Evolutionary conservation across 2,113 vertebrate species (phyloP).

Genomic region (Callipepla squamata): DNA sequence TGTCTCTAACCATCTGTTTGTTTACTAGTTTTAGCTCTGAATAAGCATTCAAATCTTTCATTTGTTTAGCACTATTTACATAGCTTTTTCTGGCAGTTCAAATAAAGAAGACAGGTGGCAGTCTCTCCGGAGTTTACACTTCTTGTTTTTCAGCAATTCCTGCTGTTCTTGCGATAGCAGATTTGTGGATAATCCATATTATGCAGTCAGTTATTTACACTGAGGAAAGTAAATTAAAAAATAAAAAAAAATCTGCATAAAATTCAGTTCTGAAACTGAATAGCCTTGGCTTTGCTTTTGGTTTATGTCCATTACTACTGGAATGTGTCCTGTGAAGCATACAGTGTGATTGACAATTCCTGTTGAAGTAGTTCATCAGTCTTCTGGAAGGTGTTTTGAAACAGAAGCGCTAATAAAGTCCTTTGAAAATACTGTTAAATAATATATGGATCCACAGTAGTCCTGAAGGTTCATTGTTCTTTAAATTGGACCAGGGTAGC

Average conservation of each 20-base stretch:
- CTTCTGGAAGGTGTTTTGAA: not conserved
- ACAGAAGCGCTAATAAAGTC: not conserved
- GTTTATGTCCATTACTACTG: not conserved
- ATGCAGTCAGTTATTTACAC: conserved; percentile 34
- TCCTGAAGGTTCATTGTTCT: not conserved
- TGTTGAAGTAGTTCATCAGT: not conserved
- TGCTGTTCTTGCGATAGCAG: not conserved
- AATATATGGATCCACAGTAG: not conserved
- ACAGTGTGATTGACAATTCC: not conserved
- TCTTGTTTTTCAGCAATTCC: conserved; percentile 29
- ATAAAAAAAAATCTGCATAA: not conserved
- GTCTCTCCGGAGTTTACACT: conserved; percentile 6
- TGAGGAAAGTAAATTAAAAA: not conserved
- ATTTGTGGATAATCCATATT: conserved; percentile 38
- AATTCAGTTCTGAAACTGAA: conserved; percentile 10
- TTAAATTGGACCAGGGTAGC: not conserved
- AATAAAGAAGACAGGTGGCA: conserved; percentile 2
- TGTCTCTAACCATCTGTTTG: not conserved
- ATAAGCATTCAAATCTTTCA: not conserved
- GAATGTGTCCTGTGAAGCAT: not conserved
- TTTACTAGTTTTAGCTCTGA: not conserved
- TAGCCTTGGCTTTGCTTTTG: not conserved
- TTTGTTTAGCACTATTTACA: conserved; percentile 29
- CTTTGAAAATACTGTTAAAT: not conserved
- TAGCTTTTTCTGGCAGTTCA: conserved; percentile 27